Conservation (phyloP, 1,140 invertebrate genomes). For the Yoshiicerus persimilis region DNA sequence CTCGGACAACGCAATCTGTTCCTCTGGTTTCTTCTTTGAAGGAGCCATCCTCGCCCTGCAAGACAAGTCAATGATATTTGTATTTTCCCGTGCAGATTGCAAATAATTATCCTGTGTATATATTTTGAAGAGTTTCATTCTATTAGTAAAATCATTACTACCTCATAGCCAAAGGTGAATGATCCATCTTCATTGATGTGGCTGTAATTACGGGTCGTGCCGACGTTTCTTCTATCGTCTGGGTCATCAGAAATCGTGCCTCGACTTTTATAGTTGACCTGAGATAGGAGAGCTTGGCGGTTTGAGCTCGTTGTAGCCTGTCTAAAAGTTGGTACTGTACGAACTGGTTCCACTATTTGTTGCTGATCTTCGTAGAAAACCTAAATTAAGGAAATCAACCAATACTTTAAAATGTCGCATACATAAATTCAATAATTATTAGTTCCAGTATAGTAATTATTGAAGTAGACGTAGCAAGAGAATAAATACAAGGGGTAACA, state of each 20-base stretch:
- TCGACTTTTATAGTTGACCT: slow-evolving; percentile 38
- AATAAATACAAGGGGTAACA: no score
- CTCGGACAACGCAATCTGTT: slow-evolving; percentile 80
- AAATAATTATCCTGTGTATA: no score
- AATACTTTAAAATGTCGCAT: not conserved
- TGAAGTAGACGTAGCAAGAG: no score
- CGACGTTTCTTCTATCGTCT: slow-evolving; percentile 37
- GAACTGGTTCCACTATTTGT: slow-evolving; percentile 44
- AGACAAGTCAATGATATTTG: slow-evolving; percentile 72
- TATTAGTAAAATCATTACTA: not conserved
- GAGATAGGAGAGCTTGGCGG: slow-evolving; percentile 33
- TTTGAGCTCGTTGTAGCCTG: slow-evolving; percentile 36
- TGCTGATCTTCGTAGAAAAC: slow-evolving; percentile 40
- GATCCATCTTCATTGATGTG: slow-evolving; percentile 45
- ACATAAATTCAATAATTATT: not conserved
- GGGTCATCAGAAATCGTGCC: slow-evolving; percentile 13
- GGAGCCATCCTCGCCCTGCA: slow-evolving; percentile 83
- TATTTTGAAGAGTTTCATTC: no score
- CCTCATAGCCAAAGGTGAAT: slow-evolving; percentile 41
- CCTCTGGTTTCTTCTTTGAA: slow-evolving; percentile 86
- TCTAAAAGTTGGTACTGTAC: slow-evolving; percentile 42
- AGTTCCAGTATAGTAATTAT: no score
- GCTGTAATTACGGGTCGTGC: slow-evolving; percentile 47
- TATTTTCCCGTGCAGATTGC: not conserved
- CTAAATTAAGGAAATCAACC: slow-evolving; percentile 26